phyloP scores from a whole-genome alignment of 2,113 vertebrate species.

The Plestiodon gilberti region DNA sequence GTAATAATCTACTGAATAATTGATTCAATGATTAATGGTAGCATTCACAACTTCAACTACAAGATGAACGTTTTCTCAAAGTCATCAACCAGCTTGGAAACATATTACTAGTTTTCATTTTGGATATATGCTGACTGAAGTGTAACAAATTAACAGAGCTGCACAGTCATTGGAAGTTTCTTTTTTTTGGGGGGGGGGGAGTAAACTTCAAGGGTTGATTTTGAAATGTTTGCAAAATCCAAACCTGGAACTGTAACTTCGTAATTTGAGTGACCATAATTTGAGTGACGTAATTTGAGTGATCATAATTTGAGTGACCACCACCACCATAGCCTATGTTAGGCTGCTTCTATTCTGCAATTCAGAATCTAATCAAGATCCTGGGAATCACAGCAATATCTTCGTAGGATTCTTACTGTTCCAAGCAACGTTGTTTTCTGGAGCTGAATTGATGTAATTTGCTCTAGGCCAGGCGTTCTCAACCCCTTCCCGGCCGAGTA shows the following conservation, averaged over 20 bases:
- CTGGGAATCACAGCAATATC: no score
- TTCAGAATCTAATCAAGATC: no score
- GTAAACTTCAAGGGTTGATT: constrained; percentile 37
- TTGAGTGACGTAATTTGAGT: no score
- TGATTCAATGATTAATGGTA: constrained; percentile 45
- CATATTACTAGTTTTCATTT: constrained; percentile 38
- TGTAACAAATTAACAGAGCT: constrained; percentile 41
- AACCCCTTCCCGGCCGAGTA: no score
- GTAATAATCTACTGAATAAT: constrained; percentile 50
- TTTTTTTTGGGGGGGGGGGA: no score
- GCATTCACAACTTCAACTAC: constrained; percentile 43
- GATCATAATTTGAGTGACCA: no score
- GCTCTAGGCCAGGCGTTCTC: no score
- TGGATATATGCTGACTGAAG: constrained; percentile 11
- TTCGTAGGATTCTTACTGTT: no score
- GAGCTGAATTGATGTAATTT: no score
- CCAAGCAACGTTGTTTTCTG: no score
- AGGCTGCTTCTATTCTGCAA: no score
- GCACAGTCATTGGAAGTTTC: constrained; percentile 17
- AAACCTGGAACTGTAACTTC: background rate
- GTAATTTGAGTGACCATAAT: constrained; percentile 46
- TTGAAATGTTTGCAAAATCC: constrained; percentile 19
- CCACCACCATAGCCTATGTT: no score
- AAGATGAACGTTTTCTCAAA: background rate
- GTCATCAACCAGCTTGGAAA: constrained; percentile 31